Percentiles rank a stretch among this genome's conserved stretches.
These are phyloP conservation scores for Pollenia amentaria DNA, from an alignment of 2,888 invertebrate species.

Conservation along the genomic window DNA sequence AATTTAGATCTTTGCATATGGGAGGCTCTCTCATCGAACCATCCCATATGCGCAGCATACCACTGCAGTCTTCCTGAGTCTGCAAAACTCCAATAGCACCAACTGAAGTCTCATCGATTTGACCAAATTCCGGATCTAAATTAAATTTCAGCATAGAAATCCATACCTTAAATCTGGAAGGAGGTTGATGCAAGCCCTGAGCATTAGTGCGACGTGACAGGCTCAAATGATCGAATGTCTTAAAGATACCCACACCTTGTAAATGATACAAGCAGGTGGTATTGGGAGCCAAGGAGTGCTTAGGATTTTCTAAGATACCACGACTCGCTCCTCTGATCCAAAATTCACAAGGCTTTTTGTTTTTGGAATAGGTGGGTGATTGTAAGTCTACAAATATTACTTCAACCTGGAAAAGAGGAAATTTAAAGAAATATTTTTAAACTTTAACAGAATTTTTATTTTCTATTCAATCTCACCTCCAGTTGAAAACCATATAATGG, in stretches of 20 bases:
- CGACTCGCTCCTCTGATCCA: constrained; percentile 92
- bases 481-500: constrained; percentile 95
- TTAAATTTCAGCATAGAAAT: constrained; percentile 94
- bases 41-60: constrained; percentile 94
- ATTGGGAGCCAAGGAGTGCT: constrained; percentile 94
- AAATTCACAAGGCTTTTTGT: constrained; percentile 93
- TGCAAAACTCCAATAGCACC: constrained; percentile 84
- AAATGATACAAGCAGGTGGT: constrained; percentile 95
- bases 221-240: constrained; percentile 85
- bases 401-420: constrained; percentile 85
- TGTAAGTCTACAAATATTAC: constrained; percentile 94
- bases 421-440: background rate
- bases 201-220: constrained; percentile 85
- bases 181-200: constrained; percentile 85
- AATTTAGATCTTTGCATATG: constrained; percentile 92
- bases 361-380: constrained; percentile 93
- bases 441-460: background rate
- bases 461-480: constrained; percentile 87
- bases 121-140: constrained; percentile 88
- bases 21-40: constrained; percentile 91
- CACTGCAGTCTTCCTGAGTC: constrained; percentile 91
- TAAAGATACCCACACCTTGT: constrained; percentile 87
- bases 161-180: constrained; percentile 92
- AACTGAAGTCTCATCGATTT: constrained; percentile 82
- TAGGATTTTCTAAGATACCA: constrained; percentile 92